phyloP scores from a whole-genome alignment of 2,797 vertebrate genomes.

The Remorina albescens region DNA sequence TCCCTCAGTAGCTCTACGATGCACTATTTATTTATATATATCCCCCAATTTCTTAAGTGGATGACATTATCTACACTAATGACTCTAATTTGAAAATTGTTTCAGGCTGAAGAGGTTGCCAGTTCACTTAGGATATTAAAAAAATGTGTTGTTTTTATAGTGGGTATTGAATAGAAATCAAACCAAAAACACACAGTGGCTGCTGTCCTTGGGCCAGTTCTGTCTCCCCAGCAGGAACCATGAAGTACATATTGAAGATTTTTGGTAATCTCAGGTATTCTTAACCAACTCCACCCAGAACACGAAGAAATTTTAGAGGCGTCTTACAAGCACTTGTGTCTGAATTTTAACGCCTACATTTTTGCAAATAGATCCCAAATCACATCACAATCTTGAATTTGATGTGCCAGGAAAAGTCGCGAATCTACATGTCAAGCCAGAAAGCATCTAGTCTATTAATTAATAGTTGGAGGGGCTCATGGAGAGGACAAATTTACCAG shows the following conservation, averaged over 20 bases:
- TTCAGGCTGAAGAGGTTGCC: constrained; percentile 39
- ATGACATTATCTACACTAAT: constrained; percentile 47
- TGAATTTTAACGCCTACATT: constrained; percentile 49
- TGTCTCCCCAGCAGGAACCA: constrained; percentile 26
- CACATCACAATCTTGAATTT: constrained; percentile 60
- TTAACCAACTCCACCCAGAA: constrained; percentile 21
- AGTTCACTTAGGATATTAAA: constrained; percentile 42
- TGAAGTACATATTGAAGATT: constrained; percentile 25
- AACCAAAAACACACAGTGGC: constrained; percentile 38
- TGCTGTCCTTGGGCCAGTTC: constrained; percentile 8
- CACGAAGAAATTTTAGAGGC: constrained; percentile 41
- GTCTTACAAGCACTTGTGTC: constrained; percentile 45
- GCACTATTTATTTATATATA: neutral
- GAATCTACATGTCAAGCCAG: constrained; percentile 48
- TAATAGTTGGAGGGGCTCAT: constrained; percentile 55
- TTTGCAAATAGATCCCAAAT: constrained; percentile 62
- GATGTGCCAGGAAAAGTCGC: constrained; percentile 51
- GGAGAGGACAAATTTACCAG: constrained; percentile 18
- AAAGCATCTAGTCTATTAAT: constrained; percentile 64
- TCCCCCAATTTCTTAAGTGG: too few species aligned
- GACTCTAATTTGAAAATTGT: constrained; percentile 56
- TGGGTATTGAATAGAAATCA: constrained; percentile 33
- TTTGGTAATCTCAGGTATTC: constrained; percentile 19
- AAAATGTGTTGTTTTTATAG: constrained; percentile 47
- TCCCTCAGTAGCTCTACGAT: constrained; percentile 26